Evolutionary conservation across 2,113 vertebrate genomes (phyloP).

Genomic region (Centropristis striata): DNA sequence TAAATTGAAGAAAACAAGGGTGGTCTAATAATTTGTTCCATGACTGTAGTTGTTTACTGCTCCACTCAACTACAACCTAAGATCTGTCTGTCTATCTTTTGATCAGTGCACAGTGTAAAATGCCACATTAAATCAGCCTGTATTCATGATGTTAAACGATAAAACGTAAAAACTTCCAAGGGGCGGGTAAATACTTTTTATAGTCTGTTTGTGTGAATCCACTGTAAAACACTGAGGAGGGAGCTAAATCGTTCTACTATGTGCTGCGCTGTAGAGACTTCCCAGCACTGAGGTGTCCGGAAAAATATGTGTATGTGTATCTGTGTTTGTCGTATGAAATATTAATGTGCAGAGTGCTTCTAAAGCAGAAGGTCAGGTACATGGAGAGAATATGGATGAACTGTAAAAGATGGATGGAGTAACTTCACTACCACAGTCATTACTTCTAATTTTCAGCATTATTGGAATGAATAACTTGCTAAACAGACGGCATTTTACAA

Average conservation of each 20-base stretch:
- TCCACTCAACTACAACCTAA: background rate
- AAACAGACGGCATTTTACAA: background rate
- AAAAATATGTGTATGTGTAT: conserved; percentile 20
- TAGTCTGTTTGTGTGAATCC: conserved; percentile 9
- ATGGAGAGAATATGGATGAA: conserved; percentile 27
- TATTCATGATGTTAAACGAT: background rate
- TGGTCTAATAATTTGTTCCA: too few species aligned
- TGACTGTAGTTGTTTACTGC: background rate
- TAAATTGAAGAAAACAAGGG: too few species aligned
- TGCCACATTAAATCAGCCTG: background rate
- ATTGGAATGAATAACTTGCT: background rate
- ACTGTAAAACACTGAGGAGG: conserved; percentile 4
- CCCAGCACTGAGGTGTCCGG: background rate
- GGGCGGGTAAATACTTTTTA: background rate
- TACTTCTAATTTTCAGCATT: background rate
- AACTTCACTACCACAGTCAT: background rate
- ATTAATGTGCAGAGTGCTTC: conserved; percentile 64
- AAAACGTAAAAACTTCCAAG: background rate
- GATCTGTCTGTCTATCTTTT: background rate
- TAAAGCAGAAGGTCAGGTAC: conserved; percentile 52
- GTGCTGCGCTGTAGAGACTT: conserved; percentile 26
- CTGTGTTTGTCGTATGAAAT: conserved; percentile 67
- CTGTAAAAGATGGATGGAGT: conserved; percentile 2
- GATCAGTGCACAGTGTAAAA: background rate
- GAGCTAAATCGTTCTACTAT: background rate